Evolutionary conservation across 2,888 invertebrate species (phyloP), one percentile per base, ranked within the genome.

Genomic region (Eilema griseolum): DNA sequence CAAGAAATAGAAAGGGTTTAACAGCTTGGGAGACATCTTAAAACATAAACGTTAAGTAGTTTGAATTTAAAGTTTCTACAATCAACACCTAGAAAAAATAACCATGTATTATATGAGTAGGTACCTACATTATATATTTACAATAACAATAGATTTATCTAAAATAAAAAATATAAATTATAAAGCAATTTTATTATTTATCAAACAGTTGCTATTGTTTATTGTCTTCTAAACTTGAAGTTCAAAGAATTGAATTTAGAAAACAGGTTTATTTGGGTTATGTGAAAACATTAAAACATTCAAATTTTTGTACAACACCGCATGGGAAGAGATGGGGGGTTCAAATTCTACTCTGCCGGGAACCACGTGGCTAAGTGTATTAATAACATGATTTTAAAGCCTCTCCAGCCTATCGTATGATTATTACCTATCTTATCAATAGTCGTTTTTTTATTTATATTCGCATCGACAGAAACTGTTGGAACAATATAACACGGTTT

Each of bases 1-100:
- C 79, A 72, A 74, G 83, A 83, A 85, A 85, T 83, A 82, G 85
- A 89, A 90, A 89, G 89, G 89, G 84, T 89, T 90, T 84, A 89
- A 88, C 85, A 83, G 87, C 61, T 77, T 72, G 65, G 67, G 85
- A 88, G 80, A 79, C 78, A 79, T 83, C 84, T 85, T 84, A 81
- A 80, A 76, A 81, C 78, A 70, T 68, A 73, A 41, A 71, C 73
- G 76, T 75, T 85, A 85, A 86, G 85, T 85, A 83, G 68, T 75
- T 80, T 73, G 72, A 81, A 76, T 81, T 78, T 77, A 78, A 75
- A 82, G 75, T 82, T 82, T 75, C 69, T n/a, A n/a, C n/a, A n/a
- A n/a, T n/a, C n/a, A n/a, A n/a, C n/a, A n/a, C n/a, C n/a, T n/a
- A n/a, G n/a, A n/a, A n/a, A n/a, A n/a, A n/a, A n/a, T n/a, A n/a